Percentiles rank a stretch among this genome's conserved stretches.
These are phyloP conservation scores for Colossoma macropomum DNA, from an alignment of 2,113 vertebrate genomes.

Conservation along the genomic window DNA sequence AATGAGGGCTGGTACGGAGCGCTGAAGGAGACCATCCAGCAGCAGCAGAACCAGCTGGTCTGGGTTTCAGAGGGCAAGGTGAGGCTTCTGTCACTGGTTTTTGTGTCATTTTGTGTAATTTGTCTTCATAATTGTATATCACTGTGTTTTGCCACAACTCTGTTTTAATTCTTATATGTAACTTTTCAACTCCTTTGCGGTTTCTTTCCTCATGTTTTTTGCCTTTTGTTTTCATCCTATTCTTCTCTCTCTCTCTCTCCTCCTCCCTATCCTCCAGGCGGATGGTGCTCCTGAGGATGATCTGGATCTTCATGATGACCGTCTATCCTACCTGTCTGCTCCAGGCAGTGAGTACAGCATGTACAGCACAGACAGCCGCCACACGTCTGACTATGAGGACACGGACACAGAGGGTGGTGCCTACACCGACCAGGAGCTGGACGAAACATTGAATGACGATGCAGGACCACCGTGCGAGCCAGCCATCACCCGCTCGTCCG, in stretches of 20 bases:
- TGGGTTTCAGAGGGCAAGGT: slow-evolving; percentile 99
- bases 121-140: too few relatives aligned
- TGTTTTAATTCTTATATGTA: too few relatives aligned
- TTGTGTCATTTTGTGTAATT: not conserved
- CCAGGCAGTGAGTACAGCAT: slow-evolving; percentile 99
- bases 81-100: slow-evolving; percentile 54
- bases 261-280: slow-evolving; percentile 76
- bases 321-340: slow-evolving; percentile 97
- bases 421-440: slow-evolving; percentile 99
- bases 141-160: too few relatives aligned
- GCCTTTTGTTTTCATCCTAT: not conserved
- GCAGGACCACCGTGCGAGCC: slow-evolving; percentile 90
- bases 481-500: slow-evolving; percentile 97
- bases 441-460: slow-evolving; percentile 97
- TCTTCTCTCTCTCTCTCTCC: not conserved
- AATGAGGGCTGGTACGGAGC: slow-evolving; percentile 98
- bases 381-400: slow-evolving; percentile 99
- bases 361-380: slow-evolving; percentile 99
- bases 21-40: slow-evolving; percentile 92
- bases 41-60: slow-evolving; percentile 97
- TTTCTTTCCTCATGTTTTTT: too few relatives aligned
- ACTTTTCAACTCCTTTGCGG: too few relatives aligned
- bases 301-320: slow-evolving; percentile 97
- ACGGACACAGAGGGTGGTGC: slow-evolving; percentile 99
- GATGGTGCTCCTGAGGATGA: slow-evolving; percentile 95